A percentile compares a stretch with the other conserved stretches of the same genome.
These are phyloP conservation scores for Ophion obscuratus DNA, from an alignment of 2,888 invertebrate genomes.

Conservation along the genomic window DNA sequence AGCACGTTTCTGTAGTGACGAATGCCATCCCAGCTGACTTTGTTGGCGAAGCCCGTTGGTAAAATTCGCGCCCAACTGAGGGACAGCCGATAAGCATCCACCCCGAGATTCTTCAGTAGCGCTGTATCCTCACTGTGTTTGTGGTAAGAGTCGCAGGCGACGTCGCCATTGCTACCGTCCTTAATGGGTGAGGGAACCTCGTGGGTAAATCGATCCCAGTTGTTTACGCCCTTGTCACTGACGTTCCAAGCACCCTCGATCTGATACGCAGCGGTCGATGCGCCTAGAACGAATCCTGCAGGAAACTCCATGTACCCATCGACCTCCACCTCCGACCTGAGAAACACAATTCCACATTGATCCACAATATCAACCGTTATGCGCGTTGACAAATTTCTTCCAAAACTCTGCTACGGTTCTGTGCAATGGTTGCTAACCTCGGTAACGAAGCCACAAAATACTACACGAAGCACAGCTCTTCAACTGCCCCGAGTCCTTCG, in stretches of 20 bases:
- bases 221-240: slow-evolving; percentile 84
- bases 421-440: no score
- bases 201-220: slow-evolving; percentile 87
- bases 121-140: slow-evolving; percentile 85
- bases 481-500: no score
- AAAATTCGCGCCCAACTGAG: slow-evolving; percentile 89
- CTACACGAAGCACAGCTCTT: no score
- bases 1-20: slow-evolving; percentile 88
- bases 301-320: slow-evolving; percentile 67
- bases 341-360: not conserved
- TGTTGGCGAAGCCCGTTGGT: slow-evolving; percentile 86
- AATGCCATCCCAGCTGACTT: slow-evolving; percentile 86
- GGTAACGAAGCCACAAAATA: no score
- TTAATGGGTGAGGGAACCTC: slow-evolving; percentile 84
- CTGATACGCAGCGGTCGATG: slow-evolving; percentile 86
- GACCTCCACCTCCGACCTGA: not conserved
- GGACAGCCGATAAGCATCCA: slow-evolving; percentile 86
- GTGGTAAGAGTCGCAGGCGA: slow-evolving; percentile 89
- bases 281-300: slow-evolving; percentile 71
- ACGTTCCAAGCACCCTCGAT: slow-evolving; percentile 88
- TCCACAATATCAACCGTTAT: no score
- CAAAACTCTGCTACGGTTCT: no score
- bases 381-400: no score
- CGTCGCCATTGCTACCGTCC: slow-evolving; percentile 87
- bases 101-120: slow-evolving; percentile 66